These are phyloP conservation scores for Corythornis leucogaster DNA, from an alignment of 2,797 vertebrate genomes.

Conservation along the genomic window DNA sequence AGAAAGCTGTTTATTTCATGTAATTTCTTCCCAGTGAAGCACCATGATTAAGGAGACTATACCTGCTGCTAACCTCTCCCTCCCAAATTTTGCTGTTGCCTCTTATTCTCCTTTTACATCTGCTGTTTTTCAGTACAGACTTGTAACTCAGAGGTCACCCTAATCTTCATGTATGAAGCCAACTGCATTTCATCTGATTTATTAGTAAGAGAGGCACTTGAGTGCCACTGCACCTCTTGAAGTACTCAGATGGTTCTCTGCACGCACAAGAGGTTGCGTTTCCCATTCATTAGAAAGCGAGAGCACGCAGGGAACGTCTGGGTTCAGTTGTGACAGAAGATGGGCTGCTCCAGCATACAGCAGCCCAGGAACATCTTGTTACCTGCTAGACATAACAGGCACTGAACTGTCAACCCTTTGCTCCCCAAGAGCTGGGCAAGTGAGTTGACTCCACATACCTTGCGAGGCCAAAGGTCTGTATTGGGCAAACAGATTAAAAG, in stretches of 20 bases:
- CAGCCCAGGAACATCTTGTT: neutral
- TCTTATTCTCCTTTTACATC: slow-evolving; percentile 53
- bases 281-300: neutral
- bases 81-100: slow-evolving; percentile 49
- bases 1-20: neutral
- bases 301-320: neutral
- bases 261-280: accelerated
- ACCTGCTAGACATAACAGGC: neutral
- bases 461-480: neutral
- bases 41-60: neutral
- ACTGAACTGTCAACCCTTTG: neutral
- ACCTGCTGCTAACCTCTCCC: slow-evolving; percentile 50
- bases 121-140: slow-evolving; percentile 61
- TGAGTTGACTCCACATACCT: neutral
- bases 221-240: slow-evolving; percentile 37
- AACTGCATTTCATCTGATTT: slow-evolving; percentile 46
- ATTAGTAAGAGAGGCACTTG: slow-evolving; percentile 50
- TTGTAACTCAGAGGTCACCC: slow-evolving; percentile 50
- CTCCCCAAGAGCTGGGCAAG: neutral
- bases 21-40: slow-evolving; percentile 41
- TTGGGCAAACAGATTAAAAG: neutral
- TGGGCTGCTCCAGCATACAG: neutral
- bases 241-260: neutral
- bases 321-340: neutral
- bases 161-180: slow-evolving; percentile 37